A percentile compares a stretch with the other conserved stretches of the same genome.
Evolutionary conservation across 2,797 vertebrate species (phyloP).

Genomic region (Tamandua tetradactyla): DNA sequence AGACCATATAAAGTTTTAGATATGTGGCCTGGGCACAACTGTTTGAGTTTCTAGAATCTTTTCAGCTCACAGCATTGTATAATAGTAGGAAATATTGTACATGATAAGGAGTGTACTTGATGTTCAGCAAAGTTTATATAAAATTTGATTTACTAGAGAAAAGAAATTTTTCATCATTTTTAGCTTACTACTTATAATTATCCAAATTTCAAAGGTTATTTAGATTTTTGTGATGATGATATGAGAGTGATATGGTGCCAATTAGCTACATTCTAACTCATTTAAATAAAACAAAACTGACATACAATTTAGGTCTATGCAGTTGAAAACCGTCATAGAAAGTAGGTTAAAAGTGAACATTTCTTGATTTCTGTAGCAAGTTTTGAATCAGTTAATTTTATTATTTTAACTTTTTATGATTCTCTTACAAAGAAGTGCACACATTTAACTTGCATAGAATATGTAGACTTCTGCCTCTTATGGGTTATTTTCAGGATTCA

Average conservation of each 20-base stretch:
- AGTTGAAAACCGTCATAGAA: not conserved
- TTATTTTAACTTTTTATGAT: constrained; percentile 18
- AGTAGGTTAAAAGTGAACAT: not conserved
- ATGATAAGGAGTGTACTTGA: not conserved
- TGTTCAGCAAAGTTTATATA: constrained; percentile 30
- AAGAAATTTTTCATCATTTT: not conserved
- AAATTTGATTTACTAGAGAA: constrained; percentile 37
- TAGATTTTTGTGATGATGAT: constrained; percentile 32
- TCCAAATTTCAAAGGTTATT: constrained; percentile 33
- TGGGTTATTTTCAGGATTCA: constrained; percentile 8
- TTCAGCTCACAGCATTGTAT: not conserved
- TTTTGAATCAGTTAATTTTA: constrained; percentile 3
- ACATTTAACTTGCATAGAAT: constrained; percentile 11
- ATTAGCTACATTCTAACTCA: not conserved
- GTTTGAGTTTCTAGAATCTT: constrained; percentile 35
- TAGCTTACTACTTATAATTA: not conserved
- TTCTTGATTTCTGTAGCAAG: constrained; percentile 40
- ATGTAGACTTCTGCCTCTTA: not conserved
- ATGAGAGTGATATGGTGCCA: not conserved
- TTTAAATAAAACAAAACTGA: constrained; percentile 35
- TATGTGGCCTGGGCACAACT: not conserved
- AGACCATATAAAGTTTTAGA: not conserved
- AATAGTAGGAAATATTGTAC: constrained; percentile 32
- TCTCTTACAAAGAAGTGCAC: not conserved
- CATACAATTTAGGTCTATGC: not conserved